Base-by-base conservation (phyloP, 2,113 vertebrate genomes). In the Tiliqua scincoides region DNA sequence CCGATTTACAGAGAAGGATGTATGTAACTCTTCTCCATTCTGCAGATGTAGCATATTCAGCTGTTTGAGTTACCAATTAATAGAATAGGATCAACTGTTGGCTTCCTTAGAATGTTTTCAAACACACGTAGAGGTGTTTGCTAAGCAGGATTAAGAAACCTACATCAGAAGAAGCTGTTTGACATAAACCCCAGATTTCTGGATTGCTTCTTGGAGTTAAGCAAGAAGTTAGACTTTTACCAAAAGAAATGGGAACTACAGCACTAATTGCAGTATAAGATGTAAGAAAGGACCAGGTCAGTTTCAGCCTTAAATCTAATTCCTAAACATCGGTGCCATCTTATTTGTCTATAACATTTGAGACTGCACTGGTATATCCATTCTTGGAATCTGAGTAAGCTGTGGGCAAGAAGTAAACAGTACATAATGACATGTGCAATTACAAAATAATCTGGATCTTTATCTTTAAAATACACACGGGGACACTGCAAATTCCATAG, bases 41-140 rank as follows among this genome's bases (percentile, higher is more conserved):
- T 83, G 73, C 2, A 9, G 67, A 90, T 93, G 92, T 78, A 77
- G 92, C 90, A 88, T 73, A 94, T 91, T 93, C 92, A 93, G 93
- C 92, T 94, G 89, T n/a, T n/a, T 91, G 91, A 95, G 95, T 90
- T 93, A 88, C 71, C 63, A 87, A 84, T 82, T 95, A 94, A 91
- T 91, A 94, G 85, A 88, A 75, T 82, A 72, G 0, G 0, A 62
- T 79, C 27, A 74, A 73, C 48, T 72, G 87, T 87, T 83, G 32
- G 25, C 35, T 86, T 52, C 18, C 25, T n/a, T 79, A 35, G 85
- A 86, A 87, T 74, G 79, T 90, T 74, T 88, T 89, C 89, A 91
- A 92, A 86, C 85, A 90, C 0, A 30, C 67, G 88, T 84, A 80
- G 78, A 23, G 0, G 0, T 37, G 84, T 88, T 88, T 88, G 93